Conservation (phyloP, 2,113 vertebrate genomes). For the Ptychochromis oligacanthus region DNA sequence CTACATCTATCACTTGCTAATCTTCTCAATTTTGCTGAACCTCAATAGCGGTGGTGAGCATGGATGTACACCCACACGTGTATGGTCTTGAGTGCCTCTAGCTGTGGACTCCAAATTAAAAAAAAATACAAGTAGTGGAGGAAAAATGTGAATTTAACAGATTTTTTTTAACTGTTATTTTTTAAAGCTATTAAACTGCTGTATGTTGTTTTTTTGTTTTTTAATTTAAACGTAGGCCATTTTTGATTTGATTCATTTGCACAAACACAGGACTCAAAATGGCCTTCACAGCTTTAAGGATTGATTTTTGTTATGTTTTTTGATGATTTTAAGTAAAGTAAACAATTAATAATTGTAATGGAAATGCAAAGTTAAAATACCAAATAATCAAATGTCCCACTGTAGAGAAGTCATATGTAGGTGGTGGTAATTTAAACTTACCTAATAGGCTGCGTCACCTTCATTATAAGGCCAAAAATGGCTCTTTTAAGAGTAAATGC, state of each 20-base stretch:
- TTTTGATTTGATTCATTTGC: not conserved
- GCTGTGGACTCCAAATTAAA: no score
- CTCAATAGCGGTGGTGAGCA: no score
- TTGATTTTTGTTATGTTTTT: not conserved
- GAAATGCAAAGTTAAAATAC: not conserved
- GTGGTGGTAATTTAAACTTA: not conserved
- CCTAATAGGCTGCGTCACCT: no score
- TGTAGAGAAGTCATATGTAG: no score
- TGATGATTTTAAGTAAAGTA: not conserved
- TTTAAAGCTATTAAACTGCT: not conserved
- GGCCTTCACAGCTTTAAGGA: not conserved
- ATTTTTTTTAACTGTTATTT: not conserved
- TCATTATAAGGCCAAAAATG: not conserved
- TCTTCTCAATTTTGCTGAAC: not conserved
- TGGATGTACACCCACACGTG: no score
- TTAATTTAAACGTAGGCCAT: no score
- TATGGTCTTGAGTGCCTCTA: no score
- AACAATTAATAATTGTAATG: not conserved
- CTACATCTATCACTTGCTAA: accelerated
- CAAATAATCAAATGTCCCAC: not conserved
- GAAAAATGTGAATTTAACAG: no score
- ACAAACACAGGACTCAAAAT: not conserved
- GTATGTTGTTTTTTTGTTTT: not conserved
- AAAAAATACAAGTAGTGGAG: no score
- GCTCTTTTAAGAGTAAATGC: no score